Evolutionary conservation across 2,888 invertebrate genomes (phyloP), one percentile per base, ranked within the genome.

Genomic region (Ochlodes sylvanus): DNA sequence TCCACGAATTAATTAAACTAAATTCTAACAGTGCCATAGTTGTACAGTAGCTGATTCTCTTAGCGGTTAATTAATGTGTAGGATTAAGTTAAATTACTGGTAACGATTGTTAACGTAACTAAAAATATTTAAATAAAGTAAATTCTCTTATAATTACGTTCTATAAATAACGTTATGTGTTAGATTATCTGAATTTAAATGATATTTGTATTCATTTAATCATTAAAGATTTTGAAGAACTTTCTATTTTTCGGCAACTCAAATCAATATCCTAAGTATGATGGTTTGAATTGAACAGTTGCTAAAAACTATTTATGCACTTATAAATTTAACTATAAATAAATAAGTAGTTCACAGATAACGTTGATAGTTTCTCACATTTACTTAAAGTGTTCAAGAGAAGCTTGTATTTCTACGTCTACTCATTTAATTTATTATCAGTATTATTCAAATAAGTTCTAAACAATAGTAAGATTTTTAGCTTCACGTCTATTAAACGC

Each of bases 21-120:
- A 71, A 68, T 76, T 76, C 75, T 74, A 75, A 77, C 78, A 81
- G 83, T 83, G 83, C 83, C 82, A 83, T 83, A 81, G 79, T 78
- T 79, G 74, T 79, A 79, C 73, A 79, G 77, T 78, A 78, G 77
- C 73, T 72, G 75, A 76, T 75, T 76, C 74, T 75, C 70, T 75
- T 75, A 77, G 75, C 64, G 70, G 67, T 75, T 72, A 72, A 64
- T 71, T 70, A 71, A 66, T 50, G 52, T 72, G 69, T 60, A 66
- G 60, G 27, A 27, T 38, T 61, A 47, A 62, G 52, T 64, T 65
- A 14, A 12, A 27, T 50, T 57, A 50, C 50, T 44, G 56, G 47
- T 64, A 65, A 65, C 27, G 58, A 54, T 60, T 44, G 27, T 27
- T 27, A 27, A 27, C 27, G 27, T 67, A 38, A 38, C n/a, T 54